Evolutionary conservation across 2,888 invertebrate species (phyloP).

Genomic region (Lumbricus terrestris): DNA sequence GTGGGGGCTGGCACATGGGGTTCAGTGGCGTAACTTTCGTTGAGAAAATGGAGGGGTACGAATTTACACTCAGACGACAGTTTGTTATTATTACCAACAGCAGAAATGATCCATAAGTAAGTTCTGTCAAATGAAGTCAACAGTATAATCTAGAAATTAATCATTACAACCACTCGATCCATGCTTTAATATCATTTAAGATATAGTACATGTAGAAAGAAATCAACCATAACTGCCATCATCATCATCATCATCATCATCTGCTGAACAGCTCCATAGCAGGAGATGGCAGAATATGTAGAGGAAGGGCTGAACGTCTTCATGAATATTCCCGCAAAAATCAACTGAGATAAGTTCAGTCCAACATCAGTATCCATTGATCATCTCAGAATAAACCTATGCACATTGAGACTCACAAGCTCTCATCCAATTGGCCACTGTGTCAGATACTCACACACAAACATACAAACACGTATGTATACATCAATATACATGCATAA

Average conservation of each 20-base stretch:
- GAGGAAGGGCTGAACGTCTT: not conserved
- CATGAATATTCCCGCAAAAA: not conserved
- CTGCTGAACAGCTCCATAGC: not conserved
- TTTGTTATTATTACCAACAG: too few relatives aligned
- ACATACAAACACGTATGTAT: not conserved
- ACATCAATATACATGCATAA: not conserved
- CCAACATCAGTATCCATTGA: not conserved
- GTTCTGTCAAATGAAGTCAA: not conserved
- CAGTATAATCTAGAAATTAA: not conserved
- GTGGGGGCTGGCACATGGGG: too few relatives aligned
- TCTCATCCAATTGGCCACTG: not conserved
- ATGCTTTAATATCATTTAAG: not conserved
- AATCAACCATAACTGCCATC: too few relatives aligned
- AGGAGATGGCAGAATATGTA: not conserved
- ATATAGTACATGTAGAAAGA: not conserved
- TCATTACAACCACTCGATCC: not conserved
- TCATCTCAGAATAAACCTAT: not conserved
- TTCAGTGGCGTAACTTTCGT: too few relatives aligned
- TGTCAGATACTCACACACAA: too few relatives aligned
- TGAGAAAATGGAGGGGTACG: too few relatives aligned
- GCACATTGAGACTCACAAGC: not conserved
- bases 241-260: too few relatives aligned
- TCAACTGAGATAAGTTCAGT: not conserved
- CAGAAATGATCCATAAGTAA: not conserved
- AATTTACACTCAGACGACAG: too few relatives aligned